Evolutionary conservation across 2,888 invertebrate genomes (phyloP).

Genomic region (Melipona bicolor): DNA sequence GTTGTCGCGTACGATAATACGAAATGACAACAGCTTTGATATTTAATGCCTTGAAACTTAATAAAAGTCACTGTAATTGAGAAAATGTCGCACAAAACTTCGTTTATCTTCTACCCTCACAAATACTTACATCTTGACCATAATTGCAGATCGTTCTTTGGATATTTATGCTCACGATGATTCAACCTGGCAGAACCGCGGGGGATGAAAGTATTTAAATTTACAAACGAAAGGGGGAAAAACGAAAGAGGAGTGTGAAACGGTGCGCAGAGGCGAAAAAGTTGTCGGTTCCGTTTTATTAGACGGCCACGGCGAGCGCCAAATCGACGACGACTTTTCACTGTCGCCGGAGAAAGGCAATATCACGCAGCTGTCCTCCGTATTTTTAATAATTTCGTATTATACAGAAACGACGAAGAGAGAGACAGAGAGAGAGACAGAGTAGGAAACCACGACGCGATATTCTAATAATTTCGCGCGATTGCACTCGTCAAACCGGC

Average conservation of each 20-base stretch:
- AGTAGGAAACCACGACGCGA: conserved; percentile 30
- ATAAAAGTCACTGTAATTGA: too few species aligned
- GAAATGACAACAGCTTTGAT: too few species aligned
- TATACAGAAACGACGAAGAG: not conserved
- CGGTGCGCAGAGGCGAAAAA: not conserved
- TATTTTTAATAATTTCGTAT: conserved; percentile 45
- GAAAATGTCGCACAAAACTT: too few species aligned
- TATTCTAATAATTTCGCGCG: conserved; percentile 41
- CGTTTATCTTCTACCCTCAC: too few species aligned
- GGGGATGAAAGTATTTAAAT: conserved; percentile 1
- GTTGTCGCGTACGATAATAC: too few species aligned
- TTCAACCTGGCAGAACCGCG: not conserved
- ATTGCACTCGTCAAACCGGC: conserved; percentile 17
- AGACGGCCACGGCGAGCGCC: not conserved
- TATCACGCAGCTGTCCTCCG: conserved; percentile 26
- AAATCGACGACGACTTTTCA: conserved; percentile 31
- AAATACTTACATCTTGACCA: too few species aligned
- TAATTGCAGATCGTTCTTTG: too few species aligned
- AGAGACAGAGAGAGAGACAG: not conserved
- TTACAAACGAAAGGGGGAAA: too few species aligned
- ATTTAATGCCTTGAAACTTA: too few species aligned
- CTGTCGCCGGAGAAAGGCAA: conserved; percentile 33
- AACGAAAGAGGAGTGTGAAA: not conserved
- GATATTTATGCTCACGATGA: conserved; percentile 9
- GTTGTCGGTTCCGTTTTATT: conserved; percentile 20